phyloP scores from a whole-genome alignment of 2,113 vertebrate species.

The Calyptomena viridis region DNA sequence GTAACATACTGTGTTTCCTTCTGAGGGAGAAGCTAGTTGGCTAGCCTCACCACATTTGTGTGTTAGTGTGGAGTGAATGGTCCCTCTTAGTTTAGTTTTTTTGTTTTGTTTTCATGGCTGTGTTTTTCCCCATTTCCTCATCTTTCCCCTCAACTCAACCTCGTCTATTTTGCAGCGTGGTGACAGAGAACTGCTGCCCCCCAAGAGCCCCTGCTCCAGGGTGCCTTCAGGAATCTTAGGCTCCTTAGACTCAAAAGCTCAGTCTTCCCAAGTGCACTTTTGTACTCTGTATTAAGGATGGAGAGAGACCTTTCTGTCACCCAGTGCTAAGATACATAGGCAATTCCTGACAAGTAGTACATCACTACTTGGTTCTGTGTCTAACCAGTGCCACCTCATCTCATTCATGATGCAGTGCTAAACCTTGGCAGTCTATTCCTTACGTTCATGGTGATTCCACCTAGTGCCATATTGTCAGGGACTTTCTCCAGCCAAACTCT shows the following conservation, averaged over 20 bases:
- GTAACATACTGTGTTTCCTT: accelerated
- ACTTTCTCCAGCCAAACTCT: not conserved
- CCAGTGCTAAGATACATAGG: not conserved
- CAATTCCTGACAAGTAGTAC: not conserved
- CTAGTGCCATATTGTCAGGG: not conserved
- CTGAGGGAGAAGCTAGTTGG: not conserved
- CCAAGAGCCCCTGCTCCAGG: not conserved
- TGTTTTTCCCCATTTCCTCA: not conserved
- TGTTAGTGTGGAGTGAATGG: not conserved
- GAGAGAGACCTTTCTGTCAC: not conserved
- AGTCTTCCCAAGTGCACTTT: not conserved
- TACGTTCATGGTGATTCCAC: not conserved
- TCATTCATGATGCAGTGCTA: not conserved
- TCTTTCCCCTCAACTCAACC: not conserved
- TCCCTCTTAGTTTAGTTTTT: not conserved
- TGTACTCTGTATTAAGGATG: not conserved
- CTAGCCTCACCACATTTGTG: not conserved
- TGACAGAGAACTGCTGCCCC: not conserved
- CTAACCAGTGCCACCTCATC: not conserved
- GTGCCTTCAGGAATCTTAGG: not conserved
- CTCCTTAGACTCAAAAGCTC: slow-evolving; percentile 2
- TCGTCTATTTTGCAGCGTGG: not conserved
- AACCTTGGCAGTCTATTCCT: not conserved
- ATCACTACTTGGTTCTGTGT: not conserved
- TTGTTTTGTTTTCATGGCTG: not conserved